Conservation (phyloP, 2,888 invertebrate genomes). For the Drosophila bunnanda region DNA sequence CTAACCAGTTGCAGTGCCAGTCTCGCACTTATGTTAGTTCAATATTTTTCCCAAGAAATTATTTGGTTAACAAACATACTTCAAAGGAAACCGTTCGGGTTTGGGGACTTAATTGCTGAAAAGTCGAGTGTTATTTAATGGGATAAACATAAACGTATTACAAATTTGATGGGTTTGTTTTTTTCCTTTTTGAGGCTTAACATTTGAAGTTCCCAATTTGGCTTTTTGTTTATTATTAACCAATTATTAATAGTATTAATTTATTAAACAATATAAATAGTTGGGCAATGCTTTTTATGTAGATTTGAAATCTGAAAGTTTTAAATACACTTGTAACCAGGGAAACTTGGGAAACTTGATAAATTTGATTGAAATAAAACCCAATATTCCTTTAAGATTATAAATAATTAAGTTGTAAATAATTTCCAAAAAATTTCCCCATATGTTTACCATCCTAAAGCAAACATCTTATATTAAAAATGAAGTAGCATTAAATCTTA, state of each 20-base stretch:
- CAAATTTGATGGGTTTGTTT: neutral
- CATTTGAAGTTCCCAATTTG: neutral
- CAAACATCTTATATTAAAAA: neutral
- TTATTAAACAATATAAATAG: neutral
- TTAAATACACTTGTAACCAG: neutral
- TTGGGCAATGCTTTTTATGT: neutral
- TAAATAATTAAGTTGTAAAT: neutral
- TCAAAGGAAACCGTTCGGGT: constrained; percentile 17
- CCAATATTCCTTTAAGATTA: too few relatives aligned
- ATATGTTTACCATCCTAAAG: neutral
- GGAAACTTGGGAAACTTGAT: too few relatives aligned
- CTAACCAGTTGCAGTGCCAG: constrained; percentile 23
- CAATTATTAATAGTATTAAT: neutral
- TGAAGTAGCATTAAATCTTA: too few relatives aligned
- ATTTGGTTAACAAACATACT: constrained; percentile 28
- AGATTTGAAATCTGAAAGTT: neutral
- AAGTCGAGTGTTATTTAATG: constrained; percentile 20
- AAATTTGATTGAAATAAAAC: neutral
- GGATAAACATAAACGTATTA: neutral
- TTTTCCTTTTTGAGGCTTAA: neutral
- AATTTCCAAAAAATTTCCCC: too few relatives aligned
- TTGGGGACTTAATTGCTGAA: constrained; percentile 8
- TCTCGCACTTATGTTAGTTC: constrained; percentile 8
- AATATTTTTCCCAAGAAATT: constrained; percentile 30
- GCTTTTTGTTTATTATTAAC: neutral